phyloP scores from a whole-genome alignment of 2,888 invertebrate species.

The Drosophila meridionalis region DNA sequence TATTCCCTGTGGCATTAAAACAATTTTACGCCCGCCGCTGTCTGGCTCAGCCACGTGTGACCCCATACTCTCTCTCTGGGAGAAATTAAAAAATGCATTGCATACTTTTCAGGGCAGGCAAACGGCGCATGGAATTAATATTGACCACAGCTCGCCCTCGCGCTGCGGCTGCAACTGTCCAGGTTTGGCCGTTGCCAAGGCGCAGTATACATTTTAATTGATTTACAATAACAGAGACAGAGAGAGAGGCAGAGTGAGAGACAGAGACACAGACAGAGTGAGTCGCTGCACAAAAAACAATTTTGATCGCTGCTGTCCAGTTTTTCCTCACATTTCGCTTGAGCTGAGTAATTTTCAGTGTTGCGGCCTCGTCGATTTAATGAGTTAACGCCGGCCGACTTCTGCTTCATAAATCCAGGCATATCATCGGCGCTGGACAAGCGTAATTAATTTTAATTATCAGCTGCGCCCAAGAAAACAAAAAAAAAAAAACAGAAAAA shows the following conservation, averaged over 20 bases:
- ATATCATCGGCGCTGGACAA: constrained; percentile 57
- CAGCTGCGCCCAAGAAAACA: constrained; percentile 27
- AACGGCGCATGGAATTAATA: constrained; percentile 51
- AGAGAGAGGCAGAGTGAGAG: constrained; percentile 4
- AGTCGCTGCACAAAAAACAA: constrained; percentile 40
- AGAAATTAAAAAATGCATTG: constrained; percentile 63
- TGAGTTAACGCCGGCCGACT: constrained; percentile 43
- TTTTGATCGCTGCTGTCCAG: constrained; percentile 30
- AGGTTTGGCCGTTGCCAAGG: constrained; percentile 19
- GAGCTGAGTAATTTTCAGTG: constrained; percentile 43
- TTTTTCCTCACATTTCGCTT: constrained; percentile 23
- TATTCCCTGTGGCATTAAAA: constrained; percentile 48
- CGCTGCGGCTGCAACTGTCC: constrained; percentile 8
- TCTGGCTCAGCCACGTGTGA: constrained; percentile 27
- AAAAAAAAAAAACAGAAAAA: constrained; percentile 9
- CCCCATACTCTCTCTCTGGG: constrained; percentile 3
- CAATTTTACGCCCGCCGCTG: constrained; percentile 53
- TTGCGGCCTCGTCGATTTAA: constrained; percentile 63
- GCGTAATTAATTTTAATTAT: constrained; percentile 83
- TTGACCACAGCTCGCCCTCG: constrained; percentile 33
- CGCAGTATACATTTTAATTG: constrained; percentile 71
- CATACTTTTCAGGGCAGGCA: constrained; percentile 51
- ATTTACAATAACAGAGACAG: constrained; percentile 63
- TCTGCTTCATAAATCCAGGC: constrained; percentile 67
- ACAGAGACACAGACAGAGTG: constrained; percentile 1